These are phyloP conservation scores for Orycteropus afer DNA, from an alignment of 2,113 vertebrate species.

Conservation along the genomic window DNA sequence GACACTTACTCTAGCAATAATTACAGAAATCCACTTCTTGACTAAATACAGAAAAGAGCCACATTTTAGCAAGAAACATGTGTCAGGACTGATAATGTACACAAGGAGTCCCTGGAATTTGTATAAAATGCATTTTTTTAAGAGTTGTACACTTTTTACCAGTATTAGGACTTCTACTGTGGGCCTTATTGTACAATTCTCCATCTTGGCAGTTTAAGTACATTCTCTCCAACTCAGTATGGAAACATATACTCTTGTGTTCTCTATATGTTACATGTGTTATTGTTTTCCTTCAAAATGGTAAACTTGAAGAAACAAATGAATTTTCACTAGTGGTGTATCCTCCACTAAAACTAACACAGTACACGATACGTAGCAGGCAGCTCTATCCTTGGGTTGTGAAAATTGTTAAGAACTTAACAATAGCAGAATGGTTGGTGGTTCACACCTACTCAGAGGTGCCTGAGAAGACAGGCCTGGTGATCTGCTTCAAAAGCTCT, in stretches of 20 bases:
- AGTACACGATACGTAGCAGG: background rate
- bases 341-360: background rate
- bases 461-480: background rate
- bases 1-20: conserved; percentile 48
- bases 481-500: background rate
- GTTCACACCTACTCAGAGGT: background rate
- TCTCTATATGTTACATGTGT: background rate
- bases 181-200: background rate
- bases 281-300: background rate
- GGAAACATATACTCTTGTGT: background rate
- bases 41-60: conserved; percentile 56
- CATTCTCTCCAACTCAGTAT: background rate
- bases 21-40: conserved; percentile 58
- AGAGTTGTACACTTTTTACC: background rate
- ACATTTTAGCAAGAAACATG: conserved; percentile 48
- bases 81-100: conserved; percentile 45
- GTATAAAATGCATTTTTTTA: conserved; percentile 35
- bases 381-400: background rate
- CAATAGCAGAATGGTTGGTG: background rate
- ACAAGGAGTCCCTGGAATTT: conserved; percentile 3
- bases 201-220: background rate
- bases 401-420: background rate
- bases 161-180: background rate
- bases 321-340: background rate
- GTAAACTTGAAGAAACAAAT: background rate